Evolutionary conservation across 2,888 invertebrate genomes (phyloP), one percentile per base, ranked within the genome.

Genomic region (Geophilus truncorum): DNA sequence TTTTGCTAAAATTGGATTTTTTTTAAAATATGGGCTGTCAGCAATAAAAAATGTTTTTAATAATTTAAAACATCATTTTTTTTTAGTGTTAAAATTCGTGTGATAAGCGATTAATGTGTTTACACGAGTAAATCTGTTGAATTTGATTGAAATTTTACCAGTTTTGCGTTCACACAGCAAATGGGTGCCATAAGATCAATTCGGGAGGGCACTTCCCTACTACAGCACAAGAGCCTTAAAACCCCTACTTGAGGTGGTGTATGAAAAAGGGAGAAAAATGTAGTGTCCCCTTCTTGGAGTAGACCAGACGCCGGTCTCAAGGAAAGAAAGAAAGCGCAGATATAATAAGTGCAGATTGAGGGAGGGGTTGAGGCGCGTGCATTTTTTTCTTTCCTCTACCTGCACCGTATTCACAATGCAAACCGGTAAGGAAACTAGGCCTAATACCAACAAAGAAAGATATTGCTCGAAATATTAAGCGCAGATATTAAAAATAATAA

Each of bases 341-440:
- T 28, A 70, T 70, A 70, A 70, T 70, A 70, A 70, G 70, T 70
- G 70, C 70, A 70, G 70, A 70, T 70, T 70, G 70, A 70, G 70
- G 70, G 70, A 70, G 70, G 70, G 70, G 70, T 70, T 70, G 57
- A 5, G 23, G n/a, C 12, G 70, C 70, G 70, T n/a, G 70, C n/a
- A n/a, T 25, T 70, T 70, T 25, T n/a, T 70, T 12, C 21, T 25
- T 70, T 28, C 70, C n/a, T 70, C 18, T n/a, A 15, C 18, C 18
- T 15, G 7, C 15, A 51, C 70, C 25, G 70, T 25, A 70, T 70
- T 70, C 25, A 70, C 70, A 70, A 70, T 70, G 28, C 28, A 70
- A 70, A 70, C 70, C 70, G 70, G 70, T 70, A 70, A 10, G 25
- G 28, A 70, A 70, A 70, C 2, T 70, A 70, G 70, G 70, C 70